Evolutionary conservation across 2,113 vertebrate genomes (phyloP), one percentile per base, ranked within the genome.

Genomic region (Lophochroa leadbeateri): DNA sequence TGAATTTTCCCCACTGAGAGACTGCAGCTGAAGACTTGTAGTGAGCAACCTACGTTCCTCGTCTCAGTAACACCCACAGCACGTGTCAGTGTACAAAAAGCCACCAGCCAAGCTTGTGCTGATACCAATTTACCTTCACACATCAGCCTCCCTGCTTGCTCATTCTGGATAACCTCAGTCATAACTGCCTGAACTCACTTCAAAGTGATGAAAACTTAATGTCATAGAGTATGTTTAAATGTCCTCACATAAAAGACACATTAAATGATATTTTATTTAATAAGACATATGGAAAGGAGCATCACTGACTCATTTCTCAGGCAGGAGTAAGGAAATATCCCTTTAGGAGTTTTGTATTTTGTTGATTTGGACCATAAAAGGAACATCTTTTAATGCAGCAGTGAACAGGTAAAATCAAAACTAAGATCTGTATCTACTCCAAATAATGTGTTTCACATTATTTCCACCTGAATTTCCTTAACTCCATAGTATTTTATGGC

Each of bases 401-500:
- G 52, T n/a, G 28, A 44, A 82, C 50, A 91, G 49, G 33, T 86
- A 61, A 94, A 93, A 95, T 69, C 24, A 93, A 89, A 88, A 70
- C 33, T 47, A 60, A 78, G 37, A 46, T 50, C 68, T 84, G 23
- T 47, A 71, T 60, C 72, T 95, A 55, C 71, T 72, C 81, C 37
- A 82, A 85, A 80, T 79, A 87, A 43, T 76, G 72, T 44, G 94
- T 90, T 90, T 44, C 74, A 81, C 47, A 82, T 90, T 92, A 94
- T 96, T 98, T 97, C 86, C 85, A 82, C 46, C 72, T 87, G 82
- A 95, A 94, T 97, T 96, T 97, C 69, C 91, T 96, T 96, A 94
- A 96, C 82, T 94, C 75, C 64, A 74, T 83, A 53, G 13, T 92
- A 80, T 88, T 92, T 97, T 79, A 95, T 76, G 70, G n/a, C 39